Conservation (phyloP, 2,888 invertebrate species). For the Agrochola lota region DNA sequence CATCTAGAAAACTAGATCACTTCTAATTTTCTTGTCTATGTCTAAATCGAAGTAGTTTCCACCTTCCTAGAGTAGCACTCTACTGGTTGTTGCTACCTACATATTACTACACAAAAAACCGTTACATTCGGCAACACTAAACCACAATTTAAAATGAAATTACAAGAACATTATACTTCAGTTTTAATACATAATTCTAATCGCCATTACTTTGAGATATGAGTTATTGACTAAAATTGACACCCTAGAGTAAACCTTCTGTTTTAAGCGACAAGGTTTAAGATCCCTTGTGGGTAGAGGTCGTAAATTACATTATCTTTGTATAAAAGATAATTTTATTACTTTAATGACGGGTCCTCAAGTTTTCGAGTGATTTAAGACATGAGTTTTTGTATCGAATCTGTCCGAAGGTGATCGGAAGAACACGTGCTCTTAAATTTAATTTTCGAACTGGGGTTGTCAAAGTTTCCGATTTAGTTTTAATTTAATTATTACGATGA, state of each 20-base stretch:
- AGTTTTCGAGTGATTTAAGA: constrained; percentile 66
- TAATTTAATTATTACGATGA: neutral
- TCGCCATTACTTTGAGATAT: constrained; percentile 65
- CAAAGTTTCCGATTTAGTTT: constrained; percentile 43
- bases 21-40: neutral
- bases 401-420: constrained; percentile 59
- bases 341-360: constrained; percentile 71
- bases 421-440: constrained; percentile 60
- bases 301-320: constrained; percentile 65
- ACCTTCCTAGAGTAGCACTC: neutral
- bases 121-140: constrained; percentile 42
- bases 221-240: constrained; percentile 48
- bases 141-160: constrained; percentile 53
- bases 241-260: constrained; percentile 12
- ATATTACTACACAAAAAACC: constrained; percentile 26
- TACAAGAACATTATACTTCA: constrained; percentile 65
- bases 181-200: constrained; percentile 65
- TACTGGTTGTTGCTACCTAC: constrained; percentile 26
- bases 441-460: constrained; percentile 53
- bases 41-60: neutral
- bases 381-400: constrained; percentile 59
- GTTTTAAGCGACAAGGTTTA: neutral
- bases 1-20: too few species aligned
- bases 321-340: constrained; percentile 64
- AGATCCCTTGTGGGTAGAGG: constrained; percentile 23